phyloP scores from a whole-genome alignment of 2,797 vertebrate genomes.

The Nasua narica region DNA sequence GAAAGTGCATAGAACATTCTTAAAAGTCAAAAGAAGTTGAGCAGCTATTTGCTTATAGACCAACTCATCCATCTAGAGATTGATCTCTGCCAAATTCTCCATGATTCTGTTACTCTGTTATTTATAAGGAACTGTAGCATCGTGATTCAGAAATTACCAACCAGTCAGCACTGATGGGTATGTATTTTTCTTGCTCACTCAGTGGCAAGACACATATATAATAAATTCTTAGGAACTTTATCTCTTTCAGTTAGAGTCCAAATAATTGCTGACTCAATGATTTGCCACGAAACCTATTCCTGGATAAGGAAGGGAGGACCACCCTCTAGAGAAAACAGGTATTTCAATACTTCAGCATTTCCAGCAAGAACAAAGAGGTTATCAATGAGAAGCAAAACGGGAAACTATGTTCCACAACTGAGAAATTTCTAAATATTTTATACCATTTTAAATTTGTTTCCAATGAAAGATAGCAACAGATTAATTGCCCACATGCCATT shows the following conservation, averaged over 20 bases:
- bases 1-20: conserved; percentile 19
- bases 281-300: conserved; percentile 42
- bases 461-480: conserved; percentile 35
- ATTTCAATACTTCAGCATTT: conserved; percentile 17
- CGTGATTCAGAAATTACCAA: conserved; percentile 66
- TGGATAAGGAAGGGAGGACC: background rate
- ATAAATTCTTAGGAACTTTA: conserved; percentile 65
- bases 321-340: background rate
- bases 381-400: background rate
- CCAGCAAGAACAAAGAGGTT: background rate
- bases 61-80: conserved; percentile 68
- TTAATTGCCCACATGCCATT: conserved; percentile 1
- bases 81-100: conserved; percentile 56
- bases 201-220: conserved; percentile 62
- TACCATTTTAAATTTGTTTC: conserved; percentile 28
- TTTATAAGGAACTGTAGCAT: conserved; percentile 56
- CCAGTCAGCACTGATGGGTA: conserved; percentile 62
- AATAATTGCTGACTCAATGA: conserved; percentile 60
- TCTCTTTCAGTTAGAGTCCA: conserved; percentile 61
- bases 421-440: conserved; percentile 41
- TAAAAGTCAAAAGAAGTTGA: conserved; percentile 61
- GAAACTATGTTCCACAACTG: background rate
- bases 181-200: conserved; percentile 69
- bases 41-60: conserved; percentile 64
- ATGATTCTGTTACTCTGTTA: conserved; percentile 57